These are phyloP conservation scores for Allobates femoralis DNA, from an alignment of 2,797 vertebrate genomes.

Conservation along the genomic window DNA sequence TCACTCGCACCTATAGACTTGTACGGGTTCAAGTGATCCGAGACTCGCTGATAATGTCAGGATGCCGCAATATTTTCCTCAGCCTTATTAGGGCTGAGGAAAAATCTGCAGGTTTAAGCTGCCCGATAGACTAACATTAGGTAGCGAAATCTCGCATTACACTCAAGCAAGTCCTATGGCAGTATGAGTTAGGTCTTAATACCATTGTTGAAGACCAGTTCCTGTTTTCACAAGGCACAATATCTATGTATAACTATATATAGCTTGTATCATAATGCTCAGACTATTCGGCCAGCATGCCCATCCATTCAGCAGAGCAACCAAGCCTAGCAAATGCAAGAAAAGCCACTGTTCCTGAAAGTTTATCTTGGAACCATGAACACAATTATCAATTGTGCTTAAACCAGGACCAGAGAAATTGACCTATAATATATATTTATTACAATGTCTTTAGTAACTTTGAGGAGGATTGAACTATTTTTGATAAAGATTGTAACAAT, in stretches of 20 bases:
- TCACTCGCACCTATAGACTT: no score
- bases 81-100: no score
- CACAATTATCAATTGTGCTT: constrained; percentile 18
- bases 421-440: constrained; percentile 38
- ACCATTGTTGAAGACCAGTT: no score
- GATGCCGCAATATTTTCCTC: no score
- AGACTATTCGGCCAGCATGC: background rate
- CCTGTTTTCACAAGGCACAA: no score
- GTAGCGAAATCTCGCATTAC: no score
- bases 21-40: no score
- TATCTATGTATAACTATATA: background rate
- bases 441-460: background rate
- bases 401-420: constrained; percentile 2
- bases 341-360: constrained; percentile 19
- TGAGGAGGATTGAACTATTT: background rate
- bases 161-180: no score
- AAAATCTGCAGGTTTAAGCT: no score
- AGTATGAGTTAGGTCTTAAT: no score
- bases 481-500: background rate
- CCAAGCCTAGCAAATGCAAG: background rate
- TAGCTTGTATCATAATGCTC: background rate
- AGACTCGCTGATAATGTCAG: no score
- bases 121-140: no score
- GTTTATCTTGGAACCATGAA: constrained; percentile 22
- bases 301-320: background rate